Percentiles rank a stretch among this genome's conserved stretches.
These are phyloP conservation scores for Epinotia nisella DNA, from an alignment of 2,888 invertebrate species.

Conservation along the genomic window DNA sequence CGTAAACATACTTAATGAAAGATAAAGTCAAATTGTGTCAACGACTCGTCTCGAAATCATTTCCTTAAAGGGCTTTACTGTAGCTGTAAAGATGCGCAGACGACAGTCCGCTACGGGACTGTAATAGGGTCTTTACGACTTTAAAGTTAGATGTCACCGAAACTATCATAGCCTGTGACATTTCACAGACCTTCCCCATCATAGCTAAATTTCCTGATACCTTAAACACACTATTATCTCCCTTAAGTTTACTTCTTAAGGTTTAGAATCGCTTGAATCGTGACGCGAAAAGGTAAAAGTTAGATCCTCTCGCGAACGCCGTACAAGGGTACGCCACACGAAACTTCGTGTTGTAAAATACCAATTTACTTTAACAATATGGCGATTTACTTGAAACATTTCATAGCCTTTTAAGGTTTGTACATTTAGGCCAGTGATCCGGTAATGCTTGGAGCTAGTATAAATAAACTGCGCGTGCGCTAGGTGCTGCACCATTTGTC, in stretches of 20 bases:
- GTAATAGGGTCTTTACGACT: constrained; percentile 52
- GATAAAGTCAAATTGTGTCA: constrained; percentile 22
- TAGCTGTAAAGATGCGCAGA: constrained; percentile 31
- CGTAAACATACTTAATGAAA: constrained; percentile 2
- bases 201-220: constrained; percentile 32
- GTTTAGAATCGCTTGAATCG: constrained; percentile 49
- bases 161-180: constrained; percentile 71
- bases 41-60: constrained; percentile 18
- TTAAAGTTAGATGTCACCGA: constrained; percentile 64
- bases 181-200: constrained; percentile 59
- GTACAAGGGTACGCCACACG: constrained; percentile 71
- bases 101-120: background rate
- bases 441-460: constrained; percentile 66
- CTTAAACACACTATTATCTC: background rate
- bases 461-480: constrained; percentile 60
- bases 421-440: constrained; percentile 73
- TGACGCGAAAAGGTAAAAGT: constrained; percentile 47
- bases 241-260: constrained; percentile 45
- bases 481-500: constrained; percentile 59
- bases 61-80: constrained; percentile 18
- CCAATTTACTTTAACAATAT: constrained; percentile 82
- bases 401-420: constrained; percentile 73
- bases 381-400: constrained; percentile 75
- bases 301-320: constrained; percentile 52
- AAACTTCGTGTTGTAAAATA: constrained; percentile 78